Conservation (phyloP, 2,113 vertebrate species). For the Arvicanthis niloticus region DNA sequence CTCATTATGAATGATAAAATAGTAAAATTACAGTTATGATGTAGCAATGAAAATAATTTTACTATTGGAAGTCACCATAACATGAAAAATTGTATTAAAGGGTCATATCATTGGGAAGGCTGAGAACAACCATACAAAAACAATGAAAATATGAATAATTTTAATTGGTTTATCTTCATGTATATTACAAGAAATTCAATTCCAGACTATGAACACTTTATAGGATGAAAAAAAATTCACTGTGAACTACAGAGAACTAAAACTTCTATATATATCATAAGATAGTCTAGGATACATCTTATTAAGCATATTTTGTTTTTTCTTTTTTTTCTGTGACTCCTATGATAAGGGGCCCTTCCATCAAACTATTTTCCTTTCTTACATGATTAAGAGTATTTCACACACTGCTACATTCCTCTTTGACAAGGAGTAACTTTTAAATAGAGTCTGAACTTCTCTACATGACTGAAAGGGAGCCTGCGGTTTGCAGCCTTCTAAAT, state of each 20-base stretch:
- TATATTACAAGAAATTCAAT: neutral
- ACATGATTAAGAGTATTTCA: neutral
- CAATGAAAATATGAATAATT: slow-evolving; percentile 37
- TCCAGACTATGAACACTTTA: neutral
- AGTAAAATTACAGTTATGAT: neutral
- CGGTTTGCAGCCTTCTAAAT: slow-evolving; percentile 59
- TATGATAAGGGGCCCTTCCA: neutral
- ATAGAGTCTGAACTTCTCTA: neutral
- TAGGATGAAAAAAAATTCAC: neutral
- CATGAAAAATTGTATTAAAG: neutral
- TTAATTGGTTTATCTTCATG: neutral
- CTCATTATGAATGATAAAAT: neutral
- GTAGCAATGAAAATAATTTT: neutral
- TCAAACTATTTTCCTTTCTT: neutral
- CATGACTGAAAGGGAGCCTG: neutral
- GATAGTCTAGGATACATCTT: neutral
- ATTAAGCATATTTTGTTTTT: slow-evolving; percentile 6
- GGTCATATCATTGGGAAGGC: too few species aligned
- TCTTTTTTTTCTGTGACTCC: neutral
- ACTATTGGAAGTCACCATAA: neutral
- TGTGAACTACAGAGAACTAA: neutral
- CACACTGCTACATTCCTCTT: neutral
- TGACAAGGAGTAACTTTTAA: neutral
- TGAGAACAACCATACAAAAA: neutral
- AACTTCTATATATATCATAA: neutral